Evolutionary conservation across 2,797 vertebrate species (phyloP).

Genomic region (Lagocephalus sceleratus): DNA sequence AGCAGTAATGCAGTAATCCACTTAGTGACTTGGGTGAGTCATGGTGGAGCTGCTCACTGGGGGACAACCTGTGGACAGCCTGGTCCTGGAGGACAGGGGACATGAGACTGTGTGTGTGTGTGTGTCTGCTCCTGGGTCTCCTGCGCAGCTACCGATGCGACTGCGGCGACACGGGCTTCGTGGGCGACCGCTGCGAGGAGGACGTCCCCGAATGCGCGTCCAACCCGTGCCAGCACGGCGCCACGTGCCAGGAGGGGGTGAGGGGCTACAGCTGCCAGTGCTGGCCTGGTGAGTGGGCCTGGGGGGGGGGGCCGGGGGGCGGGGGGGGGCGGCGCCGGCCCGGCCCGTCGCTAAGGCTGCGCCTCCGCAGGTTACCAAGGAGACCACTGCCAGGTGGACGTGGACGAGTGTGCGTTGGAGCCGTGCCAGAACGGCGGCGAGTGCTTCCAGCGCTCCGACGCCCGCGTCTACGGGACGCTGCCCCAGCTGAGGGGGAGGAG

Average conservation of each 20-base stretch:
- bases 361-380: constrained; percentile 88
- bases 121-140: constrained; percentile 1
- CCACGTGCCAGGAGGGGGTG: constrained; percentile 82
- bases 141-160: constrained; percentile 82
- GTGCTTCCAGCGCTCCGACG: constrained; percentile 84
- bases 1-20: too few species aligned
- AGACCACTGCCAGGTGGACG: constrained; percentile 82
- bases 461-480: constrained; percentile 67
- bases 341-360: too few species aligned
- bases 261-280: constrained; percentile 85
- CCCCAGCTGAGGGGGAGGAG: constrained; percentile 61
- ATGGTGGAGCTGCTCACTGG: too few species aligned
- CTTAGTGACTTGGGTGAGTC: too few species aligned
- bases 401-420: constrained; percentile 79
- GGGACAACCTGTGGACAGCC: too few species aligned
- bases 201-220: constrained; percentile 91
- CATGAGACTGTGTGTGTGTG: not conserved
- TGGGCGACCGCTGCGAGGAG: constrained; percentile 80
- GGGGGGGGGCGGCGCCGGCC: too few species aligned
- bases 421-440: constrained; percentile 82
- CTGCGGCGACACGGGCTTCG: constrained; percentile 85
- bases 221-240: constrained; percentile 83
- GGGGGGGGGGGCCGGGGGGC: not conserved
- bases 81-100: too few species aligned
- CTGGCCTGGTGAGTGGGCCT: constrained; percentile 82